Base-by-base conservation (phyloP, 2,888 invertebrate species). In the Poecilus cupreus region DNA sequence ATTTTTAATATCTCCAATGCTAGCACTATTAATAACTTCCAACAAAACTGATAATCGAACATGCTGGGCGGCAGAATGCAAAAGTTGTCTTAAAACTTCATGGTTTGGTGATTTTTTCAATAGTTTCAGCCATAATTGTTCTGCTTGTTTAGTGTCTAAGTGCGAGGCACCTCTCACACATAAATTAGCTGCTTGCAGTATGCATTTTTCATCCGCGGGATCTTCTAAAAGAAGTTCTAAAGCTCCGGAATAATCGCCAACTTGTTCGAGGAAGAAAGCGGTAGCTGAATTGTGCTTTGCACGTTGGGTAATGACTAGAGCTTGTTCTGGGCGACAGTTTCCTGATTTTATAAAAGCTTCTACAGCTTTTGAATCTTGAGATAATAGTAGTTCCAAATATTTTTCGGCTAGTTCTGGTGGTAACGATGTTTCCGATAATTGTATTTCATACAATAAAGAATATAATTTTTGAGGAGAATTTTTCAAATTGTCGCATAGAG, bases 241-340 rank as follows among this genome's bases (percentile, higher is more conserved):
- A 1, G 96, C 95, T 85, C 92, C 93, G 84, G 92, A 90, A 87
- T 94, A 93, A 87, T 95, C 94, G 10, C 95, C 95, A 82, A 93
- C 91, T 87, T 94, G 93, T 88, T 96, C 96, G 83, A 96, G 89
- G 76, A 96, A 90, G 84, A 93, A 93, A 13, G 95, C 95, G 72
- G 93, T 93, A 0, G 94, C 94, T 83, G 93, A 92, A 77, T 92
- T 91, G 37, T 93, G 90, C 81, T 92, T 90, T 86, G 93, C 90
- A 83, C 91, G 90, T 83, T 91, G 90, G 57, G 94, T 93, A 82
- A 95, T 93, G 88, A 91, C 89, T 64, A 93, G 88, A 20, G 94
- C 93, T 84, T 92, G 90, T 82, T 94, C 93, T 68, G 93, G 89
- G 74, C 93, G 90, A 87, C 94, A 95, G 8, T 91, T 82, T 90